Conservation (phyloP, 2,113 vertebrate species). For the Columba janthina region DNA sequence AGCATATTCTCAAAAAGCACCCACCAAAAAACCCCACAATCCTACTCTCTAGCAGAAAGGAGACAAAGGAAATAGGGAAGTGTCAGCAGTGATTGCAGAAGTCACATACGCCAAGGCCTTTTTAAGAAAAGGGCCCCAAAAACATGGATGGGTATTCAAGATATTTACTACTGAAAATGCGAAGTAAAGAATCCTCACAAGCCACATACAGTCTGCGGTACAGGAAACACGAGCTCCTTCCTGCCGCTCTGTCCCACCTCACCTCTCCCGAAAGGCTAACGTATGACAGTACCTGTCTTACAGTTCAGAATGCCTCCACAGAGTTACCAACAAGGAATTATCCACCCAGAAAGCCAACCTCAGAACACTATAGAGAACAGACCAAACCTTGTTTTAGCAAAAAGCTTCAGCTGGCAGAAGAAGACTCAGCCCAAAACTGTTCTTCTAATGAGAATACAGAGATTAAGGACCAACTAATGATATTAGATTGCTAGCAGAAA, state of each 20-base stretch:
- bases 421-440: background rate
- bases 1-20: background rate
- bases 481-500: background rate
- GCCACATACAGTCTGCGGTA: rapidly evolving
- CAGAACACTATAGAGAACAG: background rate
- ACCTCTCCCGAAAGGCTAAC: background rate
- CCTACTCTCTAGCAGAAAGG: background rate
- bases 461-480: background rate
- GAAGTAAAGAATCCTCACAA: background rate
- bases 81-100: background rate
- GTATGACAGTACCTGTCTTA: background rate
- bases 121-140: background rate
- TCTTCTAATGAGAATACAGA: background rate
- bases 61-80: background rate
- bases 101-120: background rate
- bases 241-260: background rate
- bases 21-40: background rate
- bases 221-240: background rate
- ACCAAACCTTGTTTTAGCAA: background rate
- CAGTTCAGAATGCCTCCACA: background rate
- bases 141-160: rapidly evolving
- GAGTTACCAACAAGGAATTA: background rate
- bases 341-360: background rate
- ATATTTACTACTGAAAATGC: background rate
- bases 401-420: background rate